Evolutionary conservation across 2,113 vertebrate species (phyloP), one percentile per base, ranked within the genome.

Genomic region (Hemichromis elongatus): DNA sequence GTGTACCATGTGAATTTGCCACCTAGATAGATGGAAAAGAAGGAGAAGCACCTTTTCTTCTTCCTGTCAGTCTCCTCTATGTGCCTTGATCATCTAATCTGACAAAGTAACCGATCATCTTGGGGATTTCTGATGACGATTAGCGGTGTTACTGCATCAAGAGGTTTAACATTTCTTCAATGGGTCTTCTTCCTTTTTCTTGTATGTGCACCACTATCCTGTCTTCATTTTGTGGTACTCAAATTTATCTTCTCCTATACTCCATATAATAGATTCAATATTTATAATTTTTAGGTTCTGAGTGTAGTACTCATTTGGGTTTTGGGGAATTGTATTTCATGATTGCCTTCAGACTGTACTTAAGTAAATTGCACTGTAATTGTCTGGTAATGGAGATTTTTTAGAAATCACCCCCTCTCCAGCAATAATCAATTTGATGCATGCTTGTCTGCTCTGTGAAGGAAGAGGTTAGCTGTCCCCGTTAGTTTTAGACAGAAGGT

Each of bases 381-480:
- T 91, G 59, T 84, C 61, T 59, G 33, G 84, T 82, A 87, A 93
- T 82, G 83, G 78, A 89, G 50, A 73, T 80, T 92, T 75, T 92
- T 87, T 75, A 79, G 77, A 84, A 89, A 88, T 92, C 66, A 45
- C 68, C 84, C 54, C 82, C 84, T 91, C 21, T 77, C 75, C 91
- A 80, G 87, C 77, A 89, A 90, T 91, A 90, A 92, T 94, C 90
- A 84, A 50, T 90, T 86, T 95, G 92, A 93, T 90, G 86, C 89
- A 91, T 92, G 87, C 83, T 47, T 61, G 75, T 91, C 92, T 82
- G 85, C 73, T 81, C 79, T 45, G 83, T 87, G 90, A 94, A 78
- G 54, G 86, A 94, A 93, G 92, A 94, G 94, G 93, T 95, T 94
- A 94, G 91, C 92, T 91, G 93, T 94, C 92, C 88, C 91, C 93